A percentile compares a stretch with the other conserved stretches of the same genome.
phyloP scores from a whole-genome alignment of 2,797 vertebrate genomes.

The Platalea minor region DNA sequence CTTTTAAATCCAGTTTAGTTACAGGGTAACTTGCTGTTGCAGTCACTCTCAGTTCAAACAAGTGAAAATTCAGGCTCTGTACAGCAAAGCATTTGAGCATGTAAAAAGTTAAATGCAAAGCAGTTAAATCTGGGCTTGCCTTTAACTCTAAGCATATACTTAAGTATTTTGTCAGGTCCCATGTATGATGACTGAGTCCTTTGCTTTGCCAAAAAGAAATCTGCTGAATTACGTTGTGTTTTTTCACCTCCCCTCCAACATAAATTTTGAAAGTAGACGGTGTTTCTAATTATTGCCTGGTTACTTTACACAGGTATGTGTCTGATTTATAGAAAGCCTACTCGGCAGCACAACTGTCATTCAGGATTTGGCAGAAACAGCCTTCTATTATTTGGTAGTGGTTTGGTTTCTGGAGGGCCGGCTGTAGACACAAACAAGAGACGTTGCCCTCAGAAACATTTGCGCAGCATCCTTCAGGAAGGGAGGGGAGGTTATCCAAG shows the following conservation, averaged over 20 bases:
- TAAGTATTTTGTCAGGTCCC: not conserved
- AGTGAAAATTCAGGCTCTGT: not conserved
- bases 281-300: not conserved
- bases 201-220: not conserved
- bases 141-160: not conserved
- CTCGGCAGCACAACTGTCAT: constrained; percentile 18
- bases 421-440: constrained; percentile 58
- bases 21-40: not conserved
- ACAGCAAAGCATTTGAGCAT: not conserved
- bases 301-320: constrained; percentile 30
- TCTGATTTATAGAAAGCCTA: not conserved
- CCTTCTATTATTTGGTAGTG: constrained; percentile 26
- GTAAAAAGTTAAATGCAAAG: not conserved
- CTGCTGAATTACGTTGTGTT: not conserved
- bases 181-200: not conserved
- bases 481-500: constrained; percentile 56
- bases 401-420: constrained; percentile 51
- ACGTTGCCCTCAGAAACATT: constrained; percentile 59
- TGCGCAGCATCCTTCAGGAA: constrained; percentile 48
- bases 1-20: not conserved
- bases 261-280: not conserved
- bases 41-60: not conserved
- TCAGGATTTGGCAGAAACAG: constrained; percentile 56
- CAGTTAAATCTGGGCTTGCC: not conserved
- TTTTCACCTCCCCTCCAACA: not conserved